phyloP scores from a whole-genome alignment of 2,797 vertebrate genomes.

The Coregonus ussuriensis region DNA sequence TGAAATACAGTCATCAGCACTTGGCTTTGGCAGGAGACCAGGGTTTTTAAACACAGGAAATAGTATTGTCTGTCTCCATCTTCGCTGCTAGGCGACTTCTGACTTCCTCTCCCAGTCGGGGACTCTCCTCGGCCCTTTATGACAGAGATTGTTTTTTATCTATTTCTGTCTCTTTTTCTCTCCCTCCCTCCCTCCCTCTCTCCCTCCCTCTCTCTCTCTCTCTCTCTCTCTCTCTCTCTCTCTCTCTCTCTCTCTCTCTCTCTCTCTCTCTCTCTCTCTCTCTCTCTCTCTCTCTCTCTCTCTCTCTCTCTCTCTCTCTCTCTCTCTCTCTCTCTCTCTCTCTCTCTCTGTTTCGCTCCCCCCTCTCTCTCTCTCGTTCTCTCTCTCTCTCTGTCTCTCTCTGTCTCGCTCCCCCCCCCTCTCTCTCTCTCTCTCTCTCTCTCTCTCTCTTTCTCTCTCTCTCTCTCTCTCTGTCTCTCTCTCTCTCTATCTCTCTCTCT shows the following conservation, averaged over 20 bases:
- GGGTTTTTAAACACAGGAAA: conserved; percentile 29
- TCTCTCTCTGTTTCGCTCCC: too few relatives aligned
- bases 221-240: background rate
- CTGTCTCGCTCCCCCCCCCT: too few relatives aligned
- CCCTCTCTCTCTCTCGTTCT: too few relatives aligned
- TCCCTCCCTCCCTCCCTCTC: background rate
- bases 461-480: too few relatives aligned
- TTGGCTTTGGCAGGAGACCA: conserved; percentile 26
- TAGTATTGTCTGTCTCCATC: conserved; percentile 7
- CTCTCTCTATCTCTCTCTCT: too few relatives aligned
- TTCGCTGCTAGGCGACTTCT: conserved; percentile 14
- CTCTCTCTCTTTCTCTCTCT: too few relatives aligned
- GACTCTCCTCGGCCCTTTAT: background rate
- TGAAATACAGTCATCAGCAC: conserved; percentile 43
- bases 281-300: background rate
- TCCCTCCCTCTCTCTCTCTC: background rate
- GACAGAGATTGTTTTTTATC: too few relatives aligned
- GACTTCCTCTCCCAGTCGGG: conserved; percentile 1
- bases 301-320: background rate
- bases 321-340: too few relatives aligned
- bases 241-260: background rate
- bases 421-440: too few relatives aligned
- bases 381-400: too few relatives aligned
- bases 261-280: too few relatives aligned
- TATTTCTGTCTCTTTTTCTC: conserved; percentile 9